Evolutionary conservation across 2,888 invertebrate genomes (phyloP), one percentile per base, ranked within the genome.

Genomic region (Dasypogon diadema): DNA sequence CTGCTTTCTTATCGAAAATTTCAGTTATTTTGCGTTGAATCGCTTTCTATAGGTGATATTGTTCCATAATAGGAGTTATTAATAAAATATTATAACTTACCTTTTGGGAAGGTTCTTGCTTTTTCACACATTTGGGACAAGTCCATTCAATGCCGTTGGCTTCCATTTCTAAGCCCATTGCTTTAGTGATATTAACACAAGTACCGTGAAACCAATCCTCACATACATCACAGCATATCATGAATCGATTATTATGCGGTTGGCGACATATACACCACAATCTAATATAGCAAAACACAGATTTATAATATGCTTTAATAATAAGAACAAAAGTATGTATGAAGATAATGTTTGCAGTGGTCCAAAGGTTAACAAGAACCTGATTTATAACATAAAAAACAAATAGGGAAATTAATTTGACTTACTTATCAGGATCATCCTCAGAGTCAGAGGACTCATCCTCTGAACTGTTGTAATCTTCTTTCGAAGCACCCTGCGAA

Each of bases 201-300:
- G 94, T 95, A n/a, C 98, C 98, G 84, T 98, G 98, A 84, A 96
- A 98, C 98, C 98, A 98, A 83, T 98, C 97, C 84, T 96, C 95
- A 84, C 98, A 98, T 12, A 91, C 90, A 85, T 98, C 98, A 85
- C 98, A 98, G 85, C 96, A 96, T 81, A 98, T 98, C 98, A 98
- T 98, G 84, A 98, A 98, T 73, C 97, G 89, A 85, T 97, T 96
- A 82, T 97, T 96, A 84, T 97, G 97, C 0, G 98, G 98, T 83
- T 96, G 95, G 81, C 93, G 92, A 83, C 98, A 98, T 83, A 98
- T 94, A 85, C 98, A 98, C 97, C 98, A 98, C 72, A 97, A 87
- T 83, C 95, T 90, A 79, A 54, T n/a, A n/a, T n/a, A n/a, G n/a
- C n/a, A n/a, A n/a, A n/a, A n/a, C n/a, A n/a, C n/a, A n/a, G n/a